These are phyloP conservation scores for Elephantulus edwardii DNA, from an alignment of 2,113 vertebrate genomes.

Conservation along the genomic window DNA sequence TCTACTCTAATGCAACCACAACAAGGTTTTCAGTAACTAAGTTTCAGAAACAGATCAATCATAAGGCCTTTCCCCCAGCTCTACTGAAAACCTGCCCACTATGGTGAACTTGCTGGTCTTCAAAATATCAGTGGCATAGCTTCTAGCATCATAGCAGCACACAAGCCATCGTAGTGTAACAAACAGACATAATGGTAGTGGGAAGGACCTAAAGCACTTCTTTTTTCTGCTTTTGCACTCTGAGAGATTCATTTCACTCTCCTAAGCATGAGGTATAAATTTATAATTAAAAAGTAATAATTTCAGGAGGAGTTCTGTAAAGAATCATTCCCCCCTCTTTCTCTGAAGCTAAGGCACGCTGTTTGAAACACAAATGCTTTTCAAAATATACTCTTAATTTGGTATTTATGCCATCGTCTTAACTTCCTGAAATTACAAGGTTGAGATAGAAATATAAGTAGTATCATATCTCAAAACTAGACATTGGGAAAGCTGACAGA, in stretches of 20 bases:
- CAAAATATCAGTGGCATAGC: neutral
- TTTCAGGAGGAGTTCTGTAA: neutral
- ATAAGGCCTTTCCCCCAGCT: neutral
- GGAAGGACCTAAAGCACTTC: neutral
- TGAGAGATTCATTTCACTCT: neutral
- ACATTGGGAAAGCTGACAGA: neutral
- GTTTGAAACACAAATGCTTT: conserved; percentile 49
- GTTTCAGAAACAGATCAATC: neutral
- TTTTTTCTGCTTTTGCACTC: neutral
- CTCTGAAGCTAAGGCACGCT: neutral
- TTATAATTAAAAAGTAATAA: neutral
- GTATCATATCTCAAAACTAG: neutral
- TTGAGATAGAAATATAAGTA: neutral
- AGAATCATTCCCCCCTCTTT: neutral
- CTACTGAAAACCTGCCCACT: neutral
- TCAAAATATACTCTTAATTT: conserved; percentile 9
- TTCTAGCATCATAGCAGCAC: neutral
- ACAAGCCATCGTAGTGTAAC: neutral
- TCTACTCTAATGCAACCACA: neutral
- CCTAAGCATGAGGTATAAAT: conserved; percentile 23
- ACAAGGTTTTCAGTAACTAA: neutral
- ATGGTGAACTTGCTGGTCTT: neutral
- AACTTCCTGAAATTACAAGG: neutral
- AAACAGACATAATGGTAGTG: neutral
- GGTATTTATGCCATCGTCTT: neutral